Evolutionary conservation across 2,888 invertebrate species (phyloP), one percentile per base, ranked within the genome.

Genomic region (Polydrusus pterygomalis): DNA sequence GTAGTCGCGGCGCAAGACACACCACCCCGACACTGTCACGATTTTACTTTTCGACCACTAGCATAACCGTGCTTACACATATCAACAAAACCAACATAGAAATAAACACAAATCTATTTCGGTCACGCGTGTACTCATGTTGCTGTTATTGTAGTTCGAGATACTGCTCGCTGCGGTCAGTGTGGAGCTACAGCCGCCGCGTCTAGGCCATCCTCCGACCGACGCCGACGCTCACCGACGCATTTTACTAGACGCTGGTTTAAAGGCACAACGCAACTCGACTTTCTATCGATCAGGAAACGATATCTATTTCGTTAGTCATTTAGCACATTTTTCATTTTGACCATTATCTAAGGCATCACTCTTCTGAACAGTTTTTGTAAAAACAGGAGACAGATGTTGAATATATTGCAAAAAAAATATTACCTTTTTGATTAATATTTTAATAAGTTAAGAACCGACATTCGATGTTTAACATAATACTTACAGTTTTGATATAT

Each of bases 171-270:
- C 79, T 80, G 80, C 81, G 78, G 75, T 78, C 80, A 75, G 80
- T 78, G 80, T 79, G 80, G 79, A 81, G 77, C 81, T 81, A 80
- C 78, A 78, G 80, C 80, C 82, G 80, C 81, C 81, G 79, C 81
- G 83, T 81, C 83, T 83, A 82, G 83, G 82, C 79, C 79, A 77
- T 77, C 77, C 62, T 68, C 81, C 84, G 83, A 83, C 74, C 82
- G 79, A 78, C 80, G 77, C 79, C 83, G 84, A 84, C 81, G 80
- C 79, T 71, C 63, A 74, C 71, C 75, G 70, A 63, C 70, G 75
- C 77, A 56, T 70, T 77, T 73, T 75, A 60, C 69, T 62, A 45
- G 71, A 80, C 77, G 77, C 77, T 78, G 74, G 74, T 78, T 78
- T 79, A 56, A 62, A 75, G 65, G 64, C 74, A 80, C 77, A 71